Evolutionary conservation across 2,797 vertebrate genomes (phyloP), one percentile per base, ranked within the genome.

Genomic region (Hippocampus kuda): DNA sequence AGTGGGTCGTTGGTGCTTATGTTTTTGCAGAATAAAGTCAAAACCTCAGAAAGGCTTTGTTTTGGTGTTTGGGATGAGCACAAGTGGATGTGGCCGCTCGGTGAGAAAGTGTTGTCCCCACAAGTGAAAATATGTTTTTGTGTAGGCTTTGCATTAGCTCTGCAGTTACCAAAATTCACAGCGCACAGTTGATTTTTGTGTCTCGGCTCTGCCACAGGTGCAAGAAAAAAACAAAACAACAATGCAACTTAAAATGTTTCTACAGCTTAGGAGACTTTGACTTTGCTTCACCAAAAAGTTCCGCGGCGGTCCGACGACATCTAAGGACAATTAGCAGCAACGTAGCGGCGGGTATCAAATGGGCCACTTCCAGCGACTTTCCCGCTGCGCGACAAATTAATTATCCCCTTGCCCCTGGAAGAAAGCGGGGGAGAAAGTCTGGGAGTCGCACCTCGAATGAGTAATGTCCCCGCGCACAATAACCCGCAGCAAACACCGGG

Each of bases 371-470:
- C 72, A 72, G 27, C 66, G 68, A 68, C 78, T 85, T 74, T 83
- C 87, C 87, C 81, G 79, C 81, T 78, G 85, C 75, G 87, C 84
- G 77, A 80, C 87, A 88, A 89, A 89, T 90, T 88, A 89, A 90
- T 89, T 87, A 87, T 86, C 83, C 81, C 72, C 81, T 87, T 83
- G 76, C 81, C 79, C 73, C 76, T 72, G 80, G 83, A 88, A 68
- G 56, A 70, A 72, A 81, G 34, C 79, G 76, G 70, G 75, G 77
- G 72, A 81, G 81, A 83, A 79, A 82, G 80, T 84, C 76, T 69
- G 73, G 71, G 73, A 76, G 76, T 80, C 73, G 75, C 87, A 88
- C 84, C 88, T 87, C 84, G 87, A 87, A 89, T 87, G 88, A 90
- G 85, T 87, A 90, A 89, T 86, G 87, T 84, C 83, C 34, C 83